Evolutionary conservation across 2,888 invertebrate species (phyloP), one percentile per base, ranked within the genome.

Genomic region (Lasius fuliginosus): DNA sequence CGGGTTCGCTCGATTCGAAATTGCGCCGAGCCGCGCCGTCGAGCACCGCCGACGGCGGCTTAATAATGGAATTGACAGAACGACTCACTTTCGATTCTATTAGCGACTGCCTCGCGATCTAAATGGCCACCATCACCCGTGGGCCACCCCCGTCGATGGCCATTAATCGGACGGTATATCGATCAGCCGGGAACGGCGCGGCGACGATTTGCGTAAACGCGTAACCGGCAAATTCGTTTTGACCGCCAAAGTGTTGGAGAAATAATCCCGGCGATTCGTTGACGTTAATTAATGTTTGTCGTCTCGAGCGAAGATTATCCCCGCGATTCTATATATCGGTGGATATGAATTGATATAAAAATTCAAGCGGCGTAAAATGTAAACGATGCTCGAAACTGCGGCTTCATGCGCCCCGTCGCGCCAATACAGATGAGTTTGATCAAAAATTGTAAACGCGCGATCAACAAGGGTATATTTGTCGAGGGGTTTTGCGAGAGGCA

Each of bases 61-160:
- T 89, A 90, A 90, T 90, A 88, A 86, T 88, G 87, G 85, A 89
- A 87, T 86, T 85, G 90, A 89, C 88, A 81, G 83, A 79, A 69
- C 77, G 69, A 67, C 56, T 81, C 82, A 84, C 88, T 90, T 85
- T 85, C 86, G 82, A 86, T 87, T 90, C 86, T 87, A 85, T 90
- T 84, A 86, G 83, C 83, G 76, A 88, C 65, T 73, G 46, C 86
- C 86, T 36, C 62, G 76, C 79, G 46, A 81, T 60, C 79, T 74
- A 74, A 81, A 81, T 81, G 74, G 74, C 42, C 42, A 73, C 58
- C 58, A 56, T 49, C 49, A 49, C 49, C 58, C 69, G 68, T 49
- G 33, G 77, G 30, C 30, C 53, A 27, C 23, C 49, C 49, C 49
- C 73, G 58, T 79, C 79, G 79, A 60, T 60, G 60, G 27, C 79